A percentile compares a stretch with the other conserved stretches of the same genome.
Evolutionary conservation across 2,888 invertebrate genomes (phyloP).

Genomic region (Leptinotarsa rubiginosa): DNA sequence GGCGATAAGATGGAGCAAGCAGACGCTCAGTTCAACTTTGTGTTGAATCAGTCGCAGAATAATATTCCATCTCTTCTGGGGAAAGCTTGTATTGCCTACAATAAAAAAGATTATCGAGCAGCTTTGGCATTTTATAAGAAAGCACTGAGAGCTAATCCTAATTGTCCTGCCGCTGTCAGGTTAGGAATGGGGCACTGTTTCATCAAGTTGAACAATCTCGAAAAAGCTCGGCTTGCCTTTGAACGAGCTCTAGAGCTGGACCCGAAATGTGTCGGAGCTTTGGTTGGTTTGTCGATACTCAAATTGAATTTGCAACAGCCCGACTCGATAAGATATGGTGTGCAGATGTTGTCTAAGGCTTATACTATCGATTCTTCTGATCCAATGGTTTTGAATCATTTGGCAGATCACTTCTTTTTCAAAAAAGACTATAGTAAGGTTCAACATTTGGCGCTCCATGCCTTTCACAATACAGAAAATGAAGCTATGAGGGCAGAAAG

Average conservation of each 20-base stretch:
- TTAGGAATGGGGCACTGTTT: slow-evolving; percentile 96
- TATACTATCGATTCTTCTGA: slow-evolving; percentile 97
- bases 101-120: slow-evolving; percentile 94
- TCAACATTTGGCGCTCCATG: slow-evolving; percentile 94
- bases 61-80: slow-evolving; percentile 97
- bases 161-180: slow-evolving; percentile 95
- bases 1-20: slow-evolving; percentile 99
- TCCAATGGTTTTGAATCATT: slow-evolving; percentile 98
- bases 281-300: slow-evolving; percentile 94
- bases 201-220: slow-evolving; percentile 93
- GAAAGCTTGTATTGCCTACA: slow-evolving; percentile 99
- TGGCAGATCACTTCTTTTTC: slow-evolving; percentile 99
- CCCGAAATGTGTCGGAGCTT: slow-evolving; percentile 93
- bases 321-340: slow-evolving; percentile 92
- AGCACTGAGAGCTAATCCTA: slow-evolving; percentile 94
- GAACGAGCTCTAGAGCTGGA: slow-evolving; percentile 95
- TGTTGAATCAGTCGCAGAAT: slow-evolving; percentile 92
- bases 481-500: slow-evolving; percentile 99
- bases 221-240: slow-evolving; percentile 96
- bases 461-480: slow-evolving; percentile 98
- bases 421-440: slow-evolving; percentile 98
- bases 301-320: slow-evolving; percentile 93
- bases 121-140: slow-evolving; percentile 98
- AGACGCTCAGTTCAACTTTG: slow-evolving; percentile 99
- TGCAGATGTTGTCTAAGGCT: slow-evolving; percentile 95